Percentiles rank a stretch among this genome's conserved stretches.
Evolutionary conservation across 2,113 vertebrate species (phyloP).

Genomic region (Psephotus haematonotus): DNA sequence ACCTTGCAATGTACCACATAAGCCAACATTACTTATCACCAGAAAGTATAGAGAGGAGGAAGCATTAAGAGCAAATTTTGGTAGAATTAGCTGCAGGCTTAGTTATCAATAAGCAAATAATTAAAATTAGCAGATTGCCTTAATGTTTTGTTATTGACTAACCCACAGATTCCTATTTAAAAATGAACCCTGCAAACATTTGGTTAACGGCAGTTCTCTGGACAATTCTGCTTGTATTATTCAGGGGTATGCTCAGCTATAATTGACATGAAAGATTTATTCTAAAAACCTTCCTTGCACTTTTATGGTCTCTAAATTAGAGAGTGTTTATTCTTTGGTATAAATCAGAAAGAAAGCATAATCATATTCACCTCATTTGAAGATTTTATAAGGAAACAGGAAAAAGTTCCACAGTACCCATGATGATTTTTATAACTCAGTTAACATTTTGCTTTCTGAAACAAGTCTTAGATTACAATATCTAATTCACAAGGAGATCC

Average conservation of each 20-base stretch:
- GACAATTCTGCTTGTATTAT: constrained; percentile 39
- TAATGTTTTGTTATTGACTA: constrained; percentile 29
- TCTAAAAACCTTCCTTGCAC: not conserved
- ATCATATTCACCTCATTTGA: not conserved
- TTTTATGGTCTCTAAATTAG: constrained; percentile 10
- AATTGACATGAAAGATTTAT: constrained; percentile 41
- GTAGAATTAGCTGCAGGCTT: not conserved
- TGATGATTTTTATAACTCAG: not conserved
- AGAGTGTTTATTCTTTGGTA: not conserved
- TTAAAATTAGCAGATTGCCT: not conserved
- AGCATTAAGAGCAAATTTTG: not conserved
- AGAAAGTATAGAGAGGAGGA: not conserved
- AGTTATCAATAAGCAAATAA: constrained; percentile 8
- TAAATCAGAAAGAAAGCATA: constrained; percentile 12
- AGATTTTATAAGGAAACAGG: not conserved
- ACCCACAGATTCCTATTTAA: constrained; percentile 36
- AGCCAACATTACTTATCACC: constrained; percentile 14
- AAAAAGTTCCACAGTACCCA: not conserved
- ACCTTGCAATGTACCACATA: not conserved
- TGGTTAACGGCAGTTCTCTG: constrained; percentile 56
- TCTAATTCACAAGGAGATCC: not conserved
- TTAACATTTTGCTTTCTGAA: constrained; percentile 26
- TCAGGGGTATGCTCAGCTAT: constrained; percentile 13
- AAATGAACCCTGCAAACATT: constrained; percentile 46
- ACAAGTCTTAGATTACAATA: not conserved